These are phyloP conservation scores for Gibbula magus DNA, from an alignment of 2,888 invertebrate species.

Conservation along the genomic window DNA sequence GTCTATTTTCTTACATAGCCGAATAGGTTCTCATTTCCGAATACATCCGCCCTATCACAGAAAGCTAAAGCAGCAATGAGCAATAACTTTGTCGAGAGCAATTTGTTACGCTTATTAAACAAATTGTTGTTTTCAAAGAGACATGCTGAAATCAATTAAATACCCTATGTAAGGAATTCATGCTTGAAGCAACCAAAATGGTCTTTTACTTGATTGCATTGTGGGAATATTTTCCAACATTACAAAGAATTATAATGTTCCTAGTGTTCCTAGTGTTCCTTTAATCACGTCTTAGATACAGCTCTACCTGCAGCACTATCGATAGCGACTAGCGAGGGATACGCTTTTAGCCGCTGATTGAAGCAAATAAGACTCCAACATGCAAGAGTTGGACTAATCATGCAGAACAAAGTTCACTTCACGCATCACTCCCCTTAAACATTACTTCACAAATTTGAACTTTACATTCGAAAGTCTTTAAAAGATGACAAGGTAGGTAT, in stretches of 20 bases:
- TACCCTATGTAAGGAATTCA: background rate
- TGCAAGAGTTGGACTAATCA: no score
- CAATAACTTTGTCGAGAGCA: background rate
- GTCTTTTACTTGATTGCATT: background rate
- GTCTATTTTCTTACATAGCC: background rate
- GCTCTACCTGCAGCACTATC: no score
- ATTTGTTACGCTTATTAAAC: conserved; percentile 17
- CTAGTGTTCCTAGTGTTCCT: no score
- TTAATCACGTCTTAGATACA: no score
- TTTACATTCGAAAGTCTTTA: no score
- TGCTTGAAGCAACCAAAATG: conserved; percentile 1
- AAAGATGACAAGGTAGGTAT: no score
- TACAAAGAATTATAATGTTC: background rate
- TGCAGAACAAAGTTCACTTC: no score
- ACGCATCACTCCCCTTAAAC: no score
- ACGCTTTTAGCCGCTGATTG: no score
- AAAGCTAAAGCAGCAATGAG: background rate
- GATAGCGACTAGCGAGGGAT: no score
- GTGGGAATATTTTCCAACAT: background rate
- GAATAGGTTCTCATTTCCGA: background rate
- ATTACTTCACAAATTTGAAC: no score
- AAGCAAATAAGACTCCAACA: no score
- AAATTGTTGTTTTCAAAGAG: conserved; percentile 8
- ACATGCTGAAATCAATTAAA: background rate
- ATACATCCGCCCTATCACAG: background rate